These are phyloP conservation scores for Belonocnema kinseyi DNA, from an alignment of 1,140 invertebrate species.

Conservation along the genomic window DNA sequence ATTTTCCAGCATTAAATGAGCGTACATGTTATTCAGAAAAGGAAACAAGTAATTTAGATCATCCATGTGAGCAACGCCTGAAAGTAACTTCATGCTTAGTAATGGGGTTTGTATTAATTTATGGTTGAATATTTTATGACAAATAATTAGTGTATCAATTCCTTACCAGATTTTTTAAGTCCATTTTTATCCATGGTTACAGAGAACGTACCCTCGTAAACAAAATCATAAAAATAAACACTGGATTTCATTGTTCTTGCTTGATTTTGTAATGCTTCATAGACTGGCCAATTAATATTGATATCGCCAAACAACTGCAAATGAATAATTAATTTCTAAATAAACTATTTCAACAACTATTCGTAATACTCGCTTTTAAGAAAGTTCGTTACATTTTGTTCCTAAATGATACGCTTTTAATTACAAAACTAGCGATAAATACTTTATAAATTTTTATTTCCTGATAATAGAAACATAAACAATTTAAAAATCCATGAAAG, in stretches of 20 bases:
- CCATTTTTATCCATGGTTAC: slow-evolving; percentile 35
- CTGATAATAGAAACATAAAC: no score
- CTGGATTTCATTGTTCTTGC: slow-evolving; percentile 52
- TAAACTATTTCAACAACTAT: neutral
- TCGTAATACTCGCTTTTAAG: neutral
- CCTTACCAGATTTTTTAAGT: slow-evolving; percentile 56
- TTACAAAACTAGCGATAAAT: no score
- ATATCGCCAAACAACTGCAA: slow-evolving; percentile 55
- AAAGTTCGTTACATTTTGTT: no score
- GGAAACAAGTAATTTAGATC: slow-evolving; percentile 75
- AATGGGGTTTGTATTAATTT: slow-evolving; percentile 22
- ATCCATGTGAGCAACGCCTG: slow-evolving; percentile 73
- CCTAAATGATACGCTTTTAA: no score
- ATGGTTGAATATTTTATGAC: neutral
- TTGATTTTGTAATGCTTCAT: slow-evolving; percentile 48
- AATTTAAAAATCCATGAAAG: no score
- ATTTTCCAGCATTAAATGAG: slow-evolving; percentile 50
- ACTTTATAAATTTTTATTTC: no score
- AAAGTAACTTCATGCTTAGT: slow-evolving; percentile 39
- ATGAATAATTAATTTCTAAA: slow-evolving; percentile 8
- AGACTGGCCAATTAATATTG: slow-evolving; percentile 49
- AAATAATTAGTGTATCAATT: slow-evolving; percentile 17
- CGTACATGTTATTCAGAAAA: slow-evolving; percentile 49
- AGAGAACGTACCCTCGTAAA: slow-evolving; percentile 63
- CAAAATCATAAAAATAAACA: slow-evolving; percentile 61